Evolutionary conservation across 1,140 invertebrate species (phyloP).

Genomic region (Leptinotarsa defecta): DNA sequence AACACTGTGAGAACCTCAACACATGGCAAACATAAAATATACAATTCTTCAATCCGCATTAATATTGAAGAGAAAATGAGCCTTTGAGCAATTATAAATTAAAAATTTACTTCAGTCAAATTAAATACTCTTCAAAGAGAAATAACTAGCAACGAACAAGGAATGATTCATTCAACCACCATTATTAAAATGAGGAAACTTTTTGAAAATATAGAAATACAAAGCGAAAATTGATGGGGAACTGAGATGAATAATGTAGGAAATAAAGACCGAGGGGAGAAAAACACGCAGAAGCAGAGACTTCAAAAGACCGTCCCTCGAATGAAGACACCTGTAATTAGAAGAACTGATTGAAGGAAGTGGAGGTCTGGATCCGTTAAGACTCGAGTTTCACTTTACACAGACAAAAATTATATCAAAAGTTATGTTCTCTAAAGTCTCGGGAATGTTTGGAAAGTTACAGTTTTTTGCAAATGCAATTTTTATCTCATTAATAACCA

Average conservation of each 20-base stretch:
- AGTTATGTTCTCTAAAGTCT: too few relatives aligned
- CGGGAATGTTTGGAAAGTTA: too few relatives aligned
- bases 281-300: constrained; percentile 19
- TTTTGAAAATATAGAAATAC: not conserved
- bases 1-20: not conserved
- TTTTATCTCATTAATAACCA: too few relatives aligned
- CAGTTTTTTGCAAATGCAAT: too few relatives aligned
- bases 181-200: constrained; percentile 9
- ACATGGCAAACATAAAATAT: not conserved
- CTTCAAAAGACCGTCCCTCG: constrained; percentile 11
- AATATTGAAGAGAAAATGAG: constrained; percentile 3
- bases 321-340: constrained; percentile 19
- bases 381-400: not conserved
- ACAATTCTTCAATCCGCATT: not conserved
- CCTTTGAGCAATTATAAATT: not conserved
- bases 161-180: not conserved
- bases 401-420: too few relatives aligned
- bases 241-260: constrained; percentile 17
- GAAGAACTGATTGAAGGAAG: constrained; percentile 16
- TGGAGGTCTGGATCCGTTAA: constrained; percentile 5
- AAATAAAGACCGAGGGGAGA: constrained; percentile 12
- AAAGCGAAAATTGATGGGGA: constrained; percentile 3
- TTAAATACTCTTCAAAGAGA: not conserved
- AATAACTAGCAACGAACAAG: not conserved
- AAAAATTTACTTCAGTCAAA: constrained; percentile 4